Evolutionary conservation across 2,888 invertebrate genomes (phyloP).

Genomic region (Apamea sordens): DNA sequence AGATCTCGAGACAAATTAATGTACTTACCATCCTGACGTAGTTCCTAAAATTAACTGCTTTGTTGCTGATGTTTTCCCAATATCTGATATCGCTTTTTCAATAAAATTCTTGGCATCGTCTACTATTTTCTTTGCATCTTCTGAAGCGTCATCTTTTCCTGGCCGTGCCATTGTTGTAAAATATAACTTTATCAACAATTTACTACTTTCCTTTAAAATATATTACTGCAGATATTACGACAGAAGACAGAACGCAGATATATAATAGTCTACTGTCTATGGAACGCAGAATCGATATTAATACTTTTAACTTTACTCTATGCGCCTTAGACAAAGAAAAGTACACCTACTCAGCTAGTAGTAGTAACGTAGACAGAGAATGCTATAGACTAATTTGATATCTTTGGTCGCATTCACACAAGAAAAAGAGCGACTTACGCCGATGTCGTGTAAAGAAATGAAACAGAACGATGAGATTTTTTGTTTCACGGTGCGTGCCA

Average conservation of each 20-base stretch:
- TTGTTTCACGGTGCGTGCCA: no score
- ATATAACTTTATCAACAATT: conserved; percentile 2
- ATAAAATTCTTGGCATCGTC: conserved; percentile 93
- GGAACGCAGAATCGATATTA: no score
- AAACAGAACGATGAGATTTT: no score
- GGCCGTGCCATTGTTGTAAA: conserved; percentile 82
- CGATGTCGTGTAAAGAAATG: no score
- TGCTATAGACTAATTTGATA: no score
- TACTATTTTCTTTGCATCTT: conserved; percentile 90
- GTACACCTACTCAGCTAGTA: no score
- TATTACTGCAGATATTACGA: not conserved
- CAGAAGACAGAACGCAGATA: not conserved
- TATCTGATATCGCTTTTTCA: conserved; percentile 94
- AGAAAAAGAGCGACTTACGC: no score
- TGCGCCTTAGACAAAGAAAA: no score
- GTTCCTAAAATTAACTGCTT: conserved; percentile 97
- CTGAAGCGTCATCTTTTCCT: conserved; percentile 86
- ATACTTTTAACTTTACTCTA: no score
- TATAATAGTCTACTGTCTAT: no score
- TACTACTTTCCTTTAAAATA: not conserved
- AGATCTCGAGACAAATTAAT: conserved; percentile 19
- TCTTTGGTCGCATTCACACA: no score
- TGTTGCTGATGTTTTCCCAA: conserved; percentile 95
- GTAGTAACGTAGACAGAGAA: no score
- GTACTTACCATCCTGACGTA: conserved; percentile 95